phyloP scores from a whole-genome alignment of 1,140 invertebrate species.

The Micrasema minimum region DNA sequence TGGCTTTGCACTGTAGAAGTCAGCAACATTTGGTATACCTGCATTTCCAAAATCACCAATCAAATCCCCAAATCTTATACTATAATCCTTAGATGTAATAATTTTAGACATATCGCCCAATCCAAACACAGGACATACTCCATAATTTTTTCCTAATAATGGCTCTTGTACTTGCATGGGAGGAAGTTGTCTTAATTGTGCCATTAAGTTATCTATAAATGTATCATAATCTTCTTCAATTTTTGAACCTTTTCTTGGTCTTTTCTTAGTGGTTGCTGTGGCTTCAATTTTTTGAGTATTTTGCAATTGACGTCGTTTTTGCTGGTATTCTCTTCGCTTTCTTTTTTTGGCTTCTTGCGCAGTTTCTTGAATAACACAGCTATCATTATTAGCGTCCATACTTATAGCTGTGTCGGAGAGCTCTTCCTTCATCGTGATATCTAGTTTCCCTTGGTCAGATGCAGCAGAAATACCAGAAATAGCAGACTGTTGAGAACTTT shows the following conservation, averaged over 20 bases:
- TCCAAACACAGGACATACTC: constrained; percentile 83
- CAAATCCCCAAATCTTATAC: constrained; percentile 79
- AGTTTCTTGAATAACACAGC: constrained; percentile 59
- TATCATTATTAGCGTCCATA: constrained; percentile 57
- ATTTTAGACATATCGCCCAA: constrained; percentile 81
- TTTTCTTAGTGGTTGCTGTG: constrained; percentile 74
- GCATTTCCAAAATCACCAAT: constrained; percentile 81
- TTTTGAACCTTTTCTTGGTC: constrained; percentile 83
- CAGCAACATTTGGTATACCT: constrained; percentile 73
- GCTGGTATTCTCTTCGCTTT: constrained; percentile 85
- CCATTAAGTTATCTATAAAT: constrained; percentile 88
- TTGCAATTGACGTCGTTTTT: constrained; percentile 78
- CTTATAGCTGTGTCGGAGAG: constrained; percentile 58
- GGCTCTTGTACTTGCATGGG: constrained; percentile 91
- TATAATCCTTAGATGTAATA: constrained; percentile 73
- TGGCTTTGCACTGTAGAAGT: constrained; percentile 85
- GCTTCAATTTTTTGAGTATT: constrained; percentile 72
- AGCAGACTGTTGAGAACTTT: constrained; percentile 70
- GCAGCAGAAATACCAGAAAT: constrained; percentile 67
- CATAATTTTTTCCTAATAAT: constrained; percentile 82
- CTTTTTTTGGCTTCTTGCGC: constrained; percentile 77
- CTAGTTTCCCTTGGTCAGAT: constrained; percentile 69
- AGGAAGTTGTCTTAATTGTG: constrained; percentile 84
- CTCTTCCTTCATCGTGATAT: constrained; percentile 70
- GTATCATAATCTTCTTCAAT: constrained; percentile 92